Evolutionary conservation across 2,888 invertebrate genomes (phyloP).

Genomic region (Bhutanitis thaidina): DNA sequence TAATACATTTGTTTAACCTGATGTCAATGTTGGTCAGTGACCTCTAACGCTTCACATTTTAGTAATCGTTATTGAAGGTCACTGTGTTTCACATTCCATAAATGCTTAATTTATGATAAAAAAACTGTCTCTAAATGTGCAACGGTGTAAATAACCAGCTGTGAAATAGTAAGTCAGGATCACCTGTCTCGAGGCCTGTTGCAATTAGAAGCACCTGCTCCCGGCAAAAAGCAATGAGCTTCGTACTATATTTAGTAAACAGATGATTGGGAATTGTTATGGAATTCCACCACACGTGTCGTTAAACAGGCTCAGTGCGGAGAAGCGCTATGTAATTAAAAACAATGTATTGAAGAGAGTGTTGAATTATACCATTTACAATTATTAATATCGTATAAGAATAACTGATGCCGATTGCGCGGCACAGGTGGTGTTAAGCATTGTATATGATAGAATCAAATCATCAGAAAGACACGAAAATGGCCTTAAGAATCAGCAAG

Average conservation of each 20-base stretch:
- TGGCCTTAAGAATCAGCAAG: no score
- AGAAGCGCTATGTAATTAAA: background rate
- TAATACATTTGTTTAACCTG: constrained; percentile 3
- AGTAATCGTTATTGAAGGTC: constrained; percentile 10
- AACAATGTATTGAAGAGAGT: no score
- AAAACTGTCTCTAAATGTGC: background rate
- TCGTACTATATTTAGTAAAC: constrained; percentile 16
- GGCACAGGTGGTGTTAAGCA: no score
- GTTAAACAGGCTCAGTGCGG: background rate
- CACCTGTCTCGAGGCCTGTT: constrained; percentile 4
- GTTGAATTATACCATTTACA: no score
- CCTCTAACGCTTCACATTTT: background rate
- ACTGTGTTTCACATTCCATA: background rate
- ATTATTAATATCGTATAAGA: no score
- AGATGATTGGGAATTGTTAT: constrained; percentile 14
- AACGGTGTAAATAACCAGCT: background rate
- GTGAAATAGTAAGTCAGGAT: background rate
- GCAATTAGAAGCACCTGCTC: constrained; percentile 13
- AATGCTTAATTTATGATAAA: background rate
- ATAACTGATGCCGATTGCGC: no score
- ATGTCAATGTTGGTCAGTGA: constrained; percentile 16
- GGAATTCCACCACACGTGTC: constrained; percentile 6
- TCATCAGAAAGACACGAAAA: no score
- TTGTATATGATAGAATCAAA: no score
- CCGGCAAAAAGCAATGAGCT: background rate